Percentiles rank a stretch among this genome's conserved stretches.
These are phyloP conservation scores for Perca flavescens DNA, from an alignment of 2,113 vertebrate genomes.

Conservation along the genomic window DNA sequence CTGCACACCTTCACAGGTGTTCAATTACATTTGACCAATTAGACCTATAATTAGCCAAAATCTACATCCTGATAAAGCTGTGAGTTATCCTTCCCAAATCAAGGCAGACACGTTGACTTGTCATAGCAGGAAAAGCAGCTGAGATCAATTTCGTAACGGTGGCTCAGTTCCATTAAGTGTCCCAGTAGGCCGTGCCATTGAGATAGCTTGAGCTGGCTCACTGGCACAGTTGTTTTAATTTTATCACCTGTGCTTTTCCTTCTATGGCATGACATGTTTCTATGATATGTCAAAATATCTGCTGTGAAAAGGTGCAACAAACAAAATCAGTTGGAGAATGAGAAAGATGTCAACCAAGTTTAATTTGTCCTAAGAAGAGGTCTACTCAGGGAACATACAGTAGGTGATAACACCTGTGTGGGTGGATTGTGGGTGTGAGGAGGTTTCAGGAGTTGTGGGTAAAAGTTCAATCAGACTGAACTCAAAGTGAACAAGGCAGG, in stretches of 20 bases:
- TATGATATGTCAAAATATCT: conserved; percentile 4
- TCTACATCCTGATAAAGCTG: neutral
- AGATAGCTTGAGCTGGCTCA: neutral
- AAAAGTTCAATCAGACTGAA: neutral
- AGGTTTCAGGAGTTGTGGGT: neutral
- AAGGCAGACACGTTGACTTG: neutral
- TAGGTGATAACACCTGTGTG: too few relatives aligned
- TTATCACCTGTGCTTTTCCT: neutral
- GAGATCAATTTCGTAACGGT: too few relatives aligned
- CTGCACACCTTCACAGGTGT: conserved; percentile 17
- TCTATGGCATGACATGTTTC: too few relatives aligned
- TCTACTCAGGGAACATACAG: too few relatives aligned
- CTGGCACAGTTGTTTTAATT: neutral
- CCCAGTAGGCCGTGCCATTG: neutral
- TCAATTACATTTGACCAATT: conserved; percentile 1
- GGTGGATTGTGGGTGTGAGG: too few relatives aligned
- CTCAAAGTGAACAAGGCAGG: neutral
- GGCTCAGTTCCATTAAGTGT: too few relatives aligned
- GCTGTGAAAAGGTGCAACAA: neutral
- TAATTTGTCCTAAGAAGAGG: too few relatives aligned
- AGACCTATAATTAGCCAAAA: neutral
- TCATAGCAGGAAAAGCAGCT: neutral
- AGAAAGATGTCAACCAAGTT: too few relatives aligned
- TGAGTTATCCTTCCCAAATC: neutral
- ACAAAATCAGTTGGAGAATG: neutral